A percentile compares a stretch with the other conserved stretches of the same genome.
phyloP scores from a whole-genome alignment of 2,888 invertebrate species.

The Teleogryllus oceanicus region DNA sequence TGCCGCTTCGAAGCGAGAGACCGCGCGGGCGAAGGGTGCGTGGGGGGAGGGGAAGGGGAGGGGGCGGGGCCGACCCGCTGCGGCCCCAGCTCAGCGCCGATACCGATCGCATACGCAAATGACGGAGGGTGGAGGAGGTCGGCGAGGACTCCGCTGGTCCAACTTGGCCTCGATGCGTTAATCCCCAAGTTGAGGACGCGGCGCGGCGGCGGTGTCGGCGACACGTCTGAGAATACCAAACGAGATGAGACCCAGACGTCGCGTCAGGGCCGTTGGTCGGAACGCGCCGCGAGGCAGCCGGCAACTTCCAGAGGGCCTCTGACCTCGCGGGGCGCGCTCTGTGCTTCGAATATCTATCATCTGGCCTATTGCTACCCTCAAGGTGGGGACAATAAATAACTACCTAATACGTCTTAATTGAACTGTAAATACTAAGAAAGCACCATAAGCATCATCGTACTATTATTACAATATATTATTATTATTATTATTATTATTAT shows the following conservation, averaged over 20 bases:
- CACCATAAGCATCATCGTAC: too few relatives aligned
- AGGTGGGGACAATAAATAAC: too few relatives aligned
- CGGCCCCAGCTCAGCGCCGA: background rate
- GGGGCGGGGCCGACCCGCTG: background rate
- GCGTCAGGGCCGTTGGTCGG: background rate
- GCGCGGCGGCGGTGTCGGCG: background rate
- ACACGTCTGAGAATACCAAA: constrained; percentile 9
- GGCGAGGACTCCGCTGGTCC: background rate
- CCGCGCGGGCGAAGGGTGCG: background rate
- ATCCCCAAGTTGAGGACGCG: background rate
- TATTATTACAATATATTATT: too few relatives aligned
- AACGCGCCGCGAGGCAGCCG: too few relatives aligned
- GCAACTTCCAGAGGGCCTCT: too few relatives aligned
- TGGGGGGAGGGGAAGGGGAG: background rate
- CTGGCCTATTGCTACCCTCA: too few relatives aligned
- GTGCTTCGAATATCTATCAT: too few relatives aligned
- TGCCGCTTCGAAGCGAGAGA: background rate
- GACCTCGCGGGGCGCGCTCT: too few relatives aligned
- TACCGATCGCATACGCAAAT: constrained; percentile 18
- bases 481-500: too few relatives aligned
- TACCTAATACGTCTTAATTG: too few relatives aligned
- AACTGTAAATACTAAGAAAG: too few relatives aligned
- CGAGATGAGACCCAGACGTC: background rate
- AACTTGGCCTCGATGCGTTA: constrained; percentile 8
- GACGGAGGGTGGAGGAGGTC: background rate